A percentile compares a stretch with the other conserved stretches of the same genome.
Evolutionary conservation across 1,140 invertebrate species (phyloP).

Genomic region (Eriocheir sinensis): DNA sequence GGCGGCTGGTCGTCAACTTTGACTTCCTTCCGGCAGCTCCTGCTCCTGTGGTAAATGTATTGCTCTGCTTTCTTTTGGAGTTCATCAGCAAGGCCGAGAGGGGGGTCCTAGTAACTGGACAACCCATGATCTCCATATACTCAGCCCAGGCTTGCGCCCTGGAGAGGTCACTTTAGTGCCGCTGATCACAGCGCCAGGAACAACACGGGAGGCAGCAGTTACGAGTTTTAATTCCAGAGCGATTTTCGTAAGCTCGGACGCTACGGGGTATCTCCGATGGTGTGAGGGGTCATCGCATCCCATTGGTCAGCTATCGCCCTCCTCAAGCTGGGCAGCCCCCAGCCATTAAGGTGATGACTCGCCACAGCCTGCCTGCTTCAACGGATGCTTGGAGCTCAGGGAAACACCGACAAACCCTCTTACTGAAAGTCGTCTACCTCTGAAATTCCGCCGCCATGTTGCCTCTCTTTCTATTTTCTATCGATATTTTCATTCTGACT

Average conservation of each 20-base stretch:
- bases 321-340: slow-evolving; percentile 55
- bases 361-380: slow-evolving; percentile 63
- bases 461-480: too few relatives aligned
- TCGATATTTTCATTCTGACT: too few relatives aligned
- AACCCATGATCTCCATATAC: slow-evolving; percentile 41
- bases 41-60: slow-evolving; percentile 46
- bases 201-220: slow-evolving; percentile 38
- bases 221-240: not conserved
- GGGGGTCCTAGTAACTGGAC: not conserved
- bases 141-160: not conserved
- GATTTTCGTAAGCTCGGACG: not conserved
- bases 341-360: slow-evolving; percentile 63
- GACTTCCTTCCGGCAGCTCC: too few relatives aligned
- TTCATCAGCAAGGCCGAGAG: slow-evolving; percentile 33
- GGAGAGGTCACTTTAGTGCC: slow-evolving; percentile 30
- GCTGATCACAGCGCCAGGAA: not conserved
- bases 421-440: too few relatives aligned
- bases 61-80: slow-evolving; percentile 36
- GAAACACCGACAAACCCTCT: slow-evolving; percentile 1
- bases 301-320: slow-evolving; percentile 59
- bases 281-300: too few relatives aligned
- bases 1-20: too few relatives aligned
- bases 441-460: too few relatives aligned
- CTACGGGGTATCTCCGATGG: slow-evolving; percentile 39
- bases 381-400: slow-evolving; percentile 39